These are phyloP conservation scores for Eudemis profundana DNA, from an alignment of 2,888 invertebrate species.

Conservation along the genomic window DNA sequence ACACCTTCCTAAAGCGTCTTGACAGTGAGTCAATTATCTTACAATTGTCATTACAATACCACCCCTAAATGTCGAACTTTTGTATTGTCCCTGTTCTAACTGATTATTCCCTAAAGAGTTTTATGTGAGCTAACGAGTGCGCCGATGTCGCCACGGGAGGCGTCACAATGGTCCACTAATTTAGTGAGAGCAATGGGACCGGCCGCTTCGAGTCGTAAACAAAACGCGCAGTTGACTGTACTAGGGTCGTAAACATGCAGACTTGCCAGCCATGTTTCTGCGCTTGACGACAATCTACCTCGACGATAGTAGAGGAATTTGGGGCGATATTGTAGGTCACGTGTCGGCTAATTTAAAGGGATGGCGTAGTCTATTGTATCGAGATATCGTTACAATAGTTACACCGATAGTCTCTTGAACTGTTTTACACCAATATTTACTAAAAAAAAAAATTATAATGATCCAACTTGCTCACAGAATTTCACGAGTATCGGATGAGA, in stretches of 20 bases:
- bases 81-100: conserved; percentile 12
- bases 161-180: conserved; percentile 8
- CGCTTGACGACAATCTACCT: neutral
- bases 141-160: neutral
- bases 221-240: neutral
- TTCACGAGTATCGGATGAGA: no score
- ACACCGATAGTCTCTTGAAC: no score
- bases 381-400: no score
- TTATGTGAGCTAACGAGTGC: neutral
- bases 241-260: neutral
- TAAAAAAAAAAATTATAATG: no score
- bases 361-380: no score
- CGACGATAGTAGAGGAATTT: neutral
- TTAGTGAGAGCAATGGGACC: conserved; percentile 3
- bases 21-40: conserved; percentile 13
- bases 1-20: neutral
- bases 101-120: conserved; percentile 18
- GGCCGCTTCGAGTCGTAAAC: neutral
- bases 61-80: conserved; percentile 5
- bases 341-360: no score
- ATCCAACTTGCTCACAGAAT: no score
- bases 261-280: neutral
- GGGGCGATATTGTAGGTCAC: no score
- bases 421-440: no score
- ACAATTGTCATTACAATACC: conserved; percentile 11